phyloP scores from a whole-genome alignment of 2,888 invertebrate species.

The Odontocerum albicorne region DNA sequence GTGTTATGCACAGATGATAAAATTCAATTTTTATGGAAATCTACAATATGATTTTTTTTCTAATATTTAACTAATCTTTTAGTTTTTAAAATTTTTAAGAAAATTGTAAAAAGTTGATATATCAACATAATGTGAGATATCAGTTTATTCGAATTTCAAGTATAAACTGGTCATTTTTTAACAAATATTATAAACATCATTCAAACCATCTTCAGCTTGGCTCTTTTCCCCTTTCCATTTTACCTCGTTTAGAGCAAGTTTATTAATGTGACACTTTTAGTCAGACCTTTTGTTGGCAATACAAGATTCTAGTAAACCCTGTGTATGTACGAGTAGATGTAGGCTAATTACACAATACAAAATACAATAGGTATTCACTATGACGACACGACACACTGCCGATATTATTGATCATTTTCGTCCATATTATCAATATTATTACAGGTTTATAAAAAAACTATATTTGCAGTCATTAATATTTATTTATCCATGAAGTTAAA shows the following conservation, averaged over 20 bases:
- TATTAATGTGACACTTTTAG: no score
- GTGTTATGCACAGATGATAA: constrained; percentile 35
- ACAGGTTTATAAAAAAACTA: no score
- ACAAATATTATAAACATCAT: constrained; percentile 21
- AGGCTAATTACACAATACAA: no score
- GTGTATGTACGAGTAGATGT: no score
- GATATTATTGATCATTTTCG: no score
- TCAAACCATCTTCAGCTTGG: constrained; percentile 15
- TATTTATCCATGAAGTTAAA: no score
- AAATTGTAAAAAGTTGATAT: constrained; percentile 24
- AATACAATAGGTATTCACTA: no score
- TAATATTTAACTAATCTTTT: constrained; percentile 31
- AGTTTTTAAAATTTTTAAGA: constrained; percentile 26
- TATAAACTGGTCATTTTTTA: constrained; percentile 13
- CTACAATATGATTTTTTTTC: constrained; percentile 25
- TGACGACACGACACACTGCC: no score
- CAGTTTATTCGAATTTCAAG: constrained; percentile 14
- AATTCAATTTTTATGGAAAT: constrained; percentile 30
- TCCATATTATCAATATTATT: no score
- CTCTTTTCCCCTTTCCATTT: constrained; percentile 13
- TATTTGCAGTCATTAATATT: no score
- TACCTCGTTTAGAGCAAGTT: constrained; percentile 15
- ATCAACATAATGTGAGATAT: constrained; percentile 21
- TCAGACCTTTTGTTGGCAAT: no score
- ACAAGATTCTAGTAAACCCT: no score